phyloP scores from a whole-genome alignment of 2,797 vertebrate genomes.

The Sparidentex hasta region DNA sequence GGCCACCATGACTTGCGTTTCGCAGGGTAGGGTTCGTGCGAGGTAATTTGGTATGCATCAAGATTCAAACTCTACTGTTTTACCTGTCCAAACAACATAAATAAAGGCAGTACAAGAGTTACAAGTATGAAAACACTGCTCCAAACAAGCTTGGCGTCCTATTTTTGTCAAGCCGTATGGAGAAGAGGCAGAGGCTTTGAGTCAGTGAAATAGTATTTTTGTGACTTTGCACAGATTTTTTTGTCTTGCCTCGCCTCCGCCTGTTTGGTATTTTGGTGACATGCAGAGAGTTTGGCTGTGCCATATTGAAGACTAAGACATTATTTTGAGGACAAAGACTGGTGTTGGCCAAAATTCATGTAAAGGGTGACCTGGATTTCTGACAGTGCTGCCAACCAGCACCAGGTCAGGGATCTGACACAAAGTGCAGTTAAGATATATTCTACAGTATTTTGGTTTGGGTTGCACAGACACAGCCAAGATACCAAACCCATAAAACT shows the following conservation, averaged over 20 bases:
- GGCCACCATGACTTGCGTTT: constrained; percentile 6
- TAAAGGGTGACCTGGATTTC: neutral
- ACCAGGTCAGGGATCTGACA: neutral
- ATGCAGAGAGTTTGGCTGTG: constrained; percentile 29
- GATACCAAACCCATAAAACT: neutral
- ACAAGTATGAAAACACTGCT: neutral
- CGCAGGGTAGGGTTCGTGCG: neutral
- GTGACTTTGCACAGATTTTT: neutral
- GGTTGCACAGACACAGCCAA: neutral
- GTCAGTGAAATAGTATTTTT: constrained; percentile 24
- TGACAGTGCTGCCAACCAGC: neutral
- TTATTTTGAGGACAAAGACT: neutral
- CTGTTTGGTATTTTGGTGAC: constrained; percentile 28
- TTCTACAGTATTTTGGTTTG: neutral
- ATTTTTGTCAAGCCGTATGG: constrained; percentile 11
- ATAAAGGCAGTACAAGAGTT: neutral
- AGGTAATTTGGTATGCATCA: neutral
- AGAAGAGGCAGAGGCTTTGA: constrained; percentile 20
- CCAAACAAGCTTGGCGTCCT: constrained; percentile 3
- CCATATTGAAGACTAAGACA: constrained; percentile 18
- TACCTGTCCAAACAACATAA: constrained; percentile 1
- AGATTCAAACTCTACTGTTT: neutral
- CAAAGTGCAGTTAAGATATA: neutral
- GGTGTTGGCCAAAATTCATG: neutral
- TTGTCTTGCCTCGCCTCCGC: neutral